These are phyloP conservation scores for Phrynosoma platyrhinos DNA, from an alignment of 2,113 vertebrate species.

Conservation along the genomic window DNA sequence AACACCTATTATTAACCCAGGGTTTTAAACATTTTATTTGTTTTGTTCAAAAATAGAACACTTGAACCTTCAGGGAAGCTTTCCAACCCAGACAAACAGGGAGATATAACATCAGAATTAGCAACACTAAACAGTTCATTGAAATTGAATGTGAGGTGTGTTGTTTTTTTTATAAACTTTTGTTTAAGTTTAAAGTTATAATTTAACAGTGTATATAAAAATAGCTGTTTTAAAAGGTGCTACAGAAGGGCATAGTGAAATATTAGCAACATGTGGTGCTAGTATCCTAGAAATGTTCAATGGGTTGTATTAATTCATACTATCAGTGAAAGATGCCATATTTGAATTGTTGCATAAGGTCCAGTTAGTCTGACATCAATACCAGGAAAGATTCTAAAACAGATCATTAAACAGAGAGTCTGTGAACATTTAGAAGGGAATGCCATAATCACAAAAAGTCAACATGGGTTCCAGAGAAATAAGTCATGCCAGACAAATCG, in stretches of 20 bases:
- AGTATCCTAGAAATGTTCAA: neutral
- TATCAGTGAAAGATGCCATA: neutral
- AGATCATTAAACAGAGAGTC: no score
- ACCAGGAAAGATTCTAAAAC: no score
- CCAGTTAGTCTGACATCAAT: no score
- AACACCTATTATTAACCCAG: slow-evolving; percentile 26
- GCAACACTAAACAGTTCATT: slow-evolving; percentile 12
- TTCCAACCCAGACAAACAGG: slow-evolving; percentile 33
- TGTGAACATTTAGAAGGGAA: no score
- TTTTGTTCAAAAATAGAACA: slow-evolving; percentile 9
- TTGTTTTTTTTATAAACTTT: slow-evolving; percentile 17
- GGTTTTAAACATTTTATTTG: slow-evolving; percentile 22
- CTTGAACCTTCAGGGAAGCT: slow-evolving; percentile 29
- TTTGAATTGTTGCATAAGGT: neutral
- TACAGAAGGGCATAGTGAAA: neutral
- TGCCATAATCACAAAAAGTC: no score
- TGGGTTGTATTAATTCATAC: no score
- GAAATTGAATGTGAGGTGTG: neutral
- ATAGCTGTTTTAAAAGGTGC: neutral
- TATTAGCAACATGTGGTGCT: neutral
- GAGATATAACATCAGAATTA: neutral
- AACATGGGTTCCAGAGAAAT: no score
- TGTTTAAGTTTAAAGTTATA: slow-evolving; percentile 35
- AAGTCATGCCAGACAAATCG: no score
- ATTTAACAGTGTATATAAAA: neutral